Evolutionary conservation across 2,797 vertebrate genomes (phyloP), one percentile per base, ranked within the genome.

Genomic region (Antennarius maculatus): DNA sequence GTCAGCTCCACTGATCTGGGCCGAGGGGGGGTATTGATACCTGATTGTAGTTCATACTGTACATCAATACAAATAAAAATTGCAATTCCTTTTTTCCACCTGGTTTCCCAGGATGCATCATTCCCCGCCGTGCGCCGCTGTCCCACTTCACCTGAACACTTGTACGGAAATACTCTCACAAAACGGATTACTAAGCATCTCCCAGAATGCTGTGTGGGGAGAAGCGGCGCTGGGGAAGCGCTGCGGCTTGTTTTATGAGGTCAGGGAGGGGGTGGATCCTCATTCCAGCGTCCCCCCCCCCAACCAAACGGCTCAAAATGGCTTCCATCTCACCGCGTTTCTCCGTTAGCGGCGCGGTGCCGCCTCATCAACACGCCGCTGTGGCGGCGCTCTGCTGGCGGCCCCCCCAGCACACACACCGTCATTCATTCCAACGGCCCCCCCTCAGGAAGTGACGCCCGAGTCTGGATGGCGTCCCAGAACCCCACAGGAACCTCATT

Each of bases 21-120:
- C 23, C 23, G 23, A 23, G 23, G 23, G 23, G 88, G 82, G 87
- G 86, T 87, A 93, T 92, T 92, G 90, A 92, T 93, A 92, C 88
- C 86, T 91, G 92, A 93, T 93, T 94, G 93, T 93, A 94, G 91
- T 94, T 94, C 93, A 92, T 93, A 92, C 92, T 93, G 92, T 94
- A 92, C 84, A 92, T 90, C 88, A 92, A 92, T 92, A 92, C 91
- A 91, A 94, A 94, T 93, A 93, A 94, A 92, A 93, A 91, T 88
- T 87, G 89, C 83, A 86, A 87, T 88, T 86, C 84, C 77, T 89
- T 90, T 91, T 93, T 91, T 79, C 83, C 80, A 92, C 82, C 70
- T 77, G 62, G 69, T 76, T 84, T 65, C 55, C 71, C 47, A 49
- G 48, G 60, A 59, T 56, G 45, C 27, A 55, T 86, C 69, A 72